Evolutionary conservation across 2,888 invertebrate genomes (phyloP).

Genomic region (Nesidiocoris tenuis): DNA sequence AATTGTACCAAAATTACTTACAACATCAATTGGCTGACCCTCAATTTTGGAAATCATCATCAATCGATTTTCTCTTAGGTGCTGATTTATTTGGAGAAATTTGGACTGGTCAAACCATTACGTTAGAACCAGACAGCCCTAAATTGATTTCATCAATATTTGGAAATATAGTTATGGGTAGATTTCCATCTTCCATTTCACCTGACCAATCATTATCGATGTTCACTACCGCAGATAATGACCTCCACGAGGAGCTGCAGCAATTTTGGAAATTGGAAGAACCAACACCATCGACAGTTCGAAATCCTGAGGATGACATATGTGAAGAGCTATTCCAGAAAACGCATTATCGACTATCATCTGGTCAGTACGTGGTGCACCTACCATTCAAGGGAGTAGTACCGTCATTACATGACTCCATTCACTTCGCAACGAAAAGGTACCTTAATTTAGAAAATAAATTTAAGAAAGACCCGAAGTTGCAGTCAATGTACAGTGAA

Average conservation of each 20-base stretch:
- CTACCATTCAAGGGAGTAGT: background rate
- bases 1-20: background rate
- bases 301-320: background rate
- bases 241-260: too few species aligned
- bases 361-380: background rate
- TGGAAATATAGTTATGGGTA: constrained; percentile 23
- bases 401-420: background rate
- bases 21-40: constrained; percentile 5
- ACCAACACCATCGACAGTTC: background rate
- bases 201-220: too few species aligned
- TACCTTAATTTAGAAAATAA: background rate
- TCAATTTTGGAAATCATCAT: background rate
- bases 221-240: too few species aligned
- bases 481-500: background rate
- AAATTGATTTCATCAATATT: background rate
- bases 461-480: background rate
- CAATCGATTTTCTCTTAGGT: constrained; percentile 17
- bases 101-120: background rate
- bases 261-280: background rate
- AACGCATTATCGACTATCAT: background rate
- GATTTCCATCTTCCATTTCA: background rate
- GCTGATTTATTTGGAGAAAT: constrained; percentile 23
- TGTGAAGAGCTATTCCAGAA: background rate
- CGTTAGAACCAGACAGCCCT: background rate
- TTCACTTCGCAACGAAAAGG: background rate